These are phyloP conservation scores for Podarcis cretensis DNA, from an alignment of 2,113 vertebrate genomes.

Conservation along the genomic window DNA sequence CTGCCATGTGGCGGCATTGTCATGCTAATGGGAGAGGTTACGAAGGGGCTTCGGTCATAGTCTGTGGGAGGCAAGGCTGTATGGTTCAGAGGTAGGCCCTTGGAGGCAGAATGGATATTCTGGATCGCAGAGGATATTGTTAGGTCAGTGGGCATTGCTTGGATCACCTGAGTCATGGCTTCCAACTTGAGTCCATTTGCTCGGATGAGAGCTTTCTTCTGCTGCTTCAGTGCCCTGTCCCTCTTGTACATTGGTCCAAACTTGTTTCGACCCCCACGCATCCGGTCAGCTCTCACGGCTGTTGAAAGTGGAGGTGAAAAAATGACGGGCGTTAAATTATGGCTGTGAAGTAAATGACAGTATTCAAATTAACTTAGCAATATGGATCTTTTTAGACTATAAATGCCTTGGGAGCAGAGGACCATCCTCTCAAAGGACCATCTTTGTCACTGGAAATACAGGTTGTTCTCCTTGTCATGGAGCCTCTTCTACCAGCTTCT, in stretches of 20 bases:
- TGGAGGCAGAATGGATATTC: slow-evolving; percentile 96
- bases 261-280: slow-evolving; percentile 97
- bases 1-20: slow-evolving; percentile 95
- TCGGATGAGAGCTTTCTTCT: slow-evolving; percentile 97
- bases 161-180: slow-evolving; percentile 97
- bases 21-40: slow-evolving; percentile 98
- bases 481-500: not conserved
- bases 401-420: not conserved
- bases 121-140: slow-evolving; percentile 97
- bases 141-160: slow-evolving; percentile 94
- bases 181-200: slow-evolving; percentile 98
- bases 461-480: not conserved
- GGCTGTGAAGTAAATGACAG: not conserved
- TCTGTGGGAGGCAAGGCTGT: slow-evolving; percentile 94
- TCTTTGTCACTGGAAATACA: not conserved
- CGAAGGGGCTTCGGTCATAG: slow-evolving; percentile 97
- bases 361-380: not conserved
- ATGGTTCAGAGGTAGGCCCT: slow-evolving; percentile 96
- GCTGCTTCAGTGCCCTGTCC: slow-evolving; percentile 96
- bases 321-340: not conserved
- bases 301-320: slow-evolving; percentile 13
- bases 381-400: not conserved
- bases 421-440: not conserved
- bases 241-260: slow-evolving; percentile 99
- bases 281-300: slow-evolving; percentile 97